phyloP scores from a whole-genome alignment of 2,888 invertebrate genomes.

The Heliconius erato region DNA sequence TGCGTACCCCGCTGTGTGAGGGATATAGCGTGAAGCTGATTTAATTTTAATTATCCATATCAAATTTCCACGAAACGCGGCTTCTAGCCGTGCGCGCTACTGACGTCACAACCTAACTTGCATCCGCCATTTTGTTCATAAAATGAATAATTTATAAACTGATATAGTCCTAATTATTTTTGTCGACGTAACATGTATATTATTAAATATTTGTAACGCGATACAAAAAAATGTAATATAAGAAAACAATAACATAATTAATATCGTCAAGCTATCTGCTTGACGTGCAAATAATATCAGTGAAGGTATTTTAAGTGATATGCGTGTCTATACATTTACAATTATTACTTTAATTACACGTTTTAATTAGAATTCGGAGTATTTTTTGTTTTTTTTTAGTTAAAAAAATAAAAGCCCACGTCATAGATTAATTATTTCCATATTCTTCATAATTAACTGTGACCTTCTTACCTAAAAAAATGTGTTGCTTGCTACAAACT shows the following conservation, averaged over 20 bases:
- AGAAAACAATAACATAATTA: conserved; percentile 8
- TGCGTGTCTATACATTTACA: background rate
- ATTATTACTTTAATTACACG: background rate
- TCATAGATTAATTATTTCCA: background rate
- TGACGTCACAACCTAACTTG: conserved; percentile 66
- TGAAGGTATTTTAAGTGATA: background rate
- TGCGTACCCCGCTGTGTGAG: too few species aligned
- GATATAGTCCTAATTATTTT: conserved; percentile 31
- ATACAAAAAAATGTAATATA: conserved; percentile 9
- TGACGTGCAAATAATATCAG: conserved; percentile 18
- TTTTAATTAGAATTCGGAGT: background rate
- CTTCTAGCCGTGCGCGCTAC: conserved; percentile 48
- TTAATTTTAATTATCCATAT: conserved; percentile 46
- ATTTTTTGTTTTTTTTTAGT: too few species aligned
- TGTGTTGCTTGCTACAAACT: background rate
- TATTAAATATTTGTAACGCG: background rate
- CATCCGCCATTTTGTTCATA: conserved; percentile 76
- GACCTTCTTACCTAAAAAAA: background rate
- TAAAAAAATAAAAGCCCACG: background rate
- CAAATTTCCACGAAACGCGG: conserved; percentile 65
- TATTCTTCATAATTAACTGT: background rate
- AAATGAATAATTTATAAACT: conserved; percentile 56
- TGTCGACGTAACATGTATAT: conserved; percentile 6
- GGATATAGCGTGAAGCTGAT: too few species aligned
- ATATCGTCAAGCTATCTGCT: conserved; percentile 9